Percentiles rank a stretch among this genome's conserved stretches.
phyloP scores from a whole-genome alignment of 2,113 vertebrate genomes.

The Callopanchax toddi region DNA sequence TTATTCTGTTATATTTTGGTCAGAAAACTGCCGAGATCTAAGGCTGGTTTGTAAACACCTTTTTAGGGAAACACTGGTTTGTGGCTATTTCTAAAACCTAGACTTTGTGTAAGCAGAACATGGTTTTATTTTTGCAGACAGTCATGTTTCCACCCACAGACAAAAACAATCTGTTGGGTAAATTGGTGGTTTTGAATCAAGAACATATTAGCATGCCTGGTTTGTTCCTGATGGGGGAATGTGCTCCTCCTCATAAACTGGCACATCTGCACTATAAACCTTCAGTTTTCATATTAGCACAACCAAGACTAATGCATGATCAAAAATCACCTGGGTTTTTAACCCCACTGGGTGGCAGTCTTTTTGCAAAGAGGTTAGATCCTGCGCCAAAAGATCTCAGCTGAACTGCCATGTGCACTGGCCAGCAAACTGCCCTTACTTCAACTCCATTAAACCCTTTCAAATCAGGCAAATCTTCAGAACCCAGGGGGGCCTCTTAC shows the following conservation, averaged over 20 bases:
- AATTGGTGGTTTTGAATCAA: too few species aligned
- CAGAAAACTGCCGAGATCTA: background rate
- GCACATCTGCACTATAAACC: background rate
- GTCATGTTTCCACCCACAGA: too few species aligned
- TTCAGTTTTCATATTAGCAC: background rate
- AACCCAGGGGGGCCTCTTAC: slow-evolving; percentile 47
- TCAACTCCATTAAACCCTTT: slow-evolving; percentile 69
- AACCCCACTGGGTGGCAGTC: background rate
- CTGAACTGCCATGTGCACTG: slow-evolving; percentile 26
- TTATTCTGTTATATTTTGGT: background rate
- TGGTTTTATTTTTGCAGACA: too few species aligned
- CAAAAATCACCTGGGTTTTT: background rate
- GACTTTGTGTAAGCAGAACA: background rate
- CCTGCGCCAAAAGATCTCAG: slow-evolving; percentile 3
- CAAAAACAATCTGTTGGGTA: too few species aligned
- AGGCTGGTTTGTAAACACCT: background rate
- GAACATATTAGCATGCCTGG: too few species aligned
- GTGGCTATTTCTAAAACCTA: background rate
- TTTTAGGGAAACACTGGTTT: background rate
- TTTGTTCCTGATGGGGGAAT: too few species aligned
- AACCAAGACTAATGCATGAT: background rate
- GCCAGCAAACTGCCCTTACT: slow-evolving; percentile 51
- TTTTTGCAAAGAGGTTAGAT: background rate
- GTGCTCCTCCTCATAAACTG: too few species aligned
- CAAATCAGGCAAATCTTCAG: slow-evolving; percentile 34